Evolutionary conservation across 1,140 invertebrate species (phyloP).

Genomic region (Caerostris darwini): DNA sequence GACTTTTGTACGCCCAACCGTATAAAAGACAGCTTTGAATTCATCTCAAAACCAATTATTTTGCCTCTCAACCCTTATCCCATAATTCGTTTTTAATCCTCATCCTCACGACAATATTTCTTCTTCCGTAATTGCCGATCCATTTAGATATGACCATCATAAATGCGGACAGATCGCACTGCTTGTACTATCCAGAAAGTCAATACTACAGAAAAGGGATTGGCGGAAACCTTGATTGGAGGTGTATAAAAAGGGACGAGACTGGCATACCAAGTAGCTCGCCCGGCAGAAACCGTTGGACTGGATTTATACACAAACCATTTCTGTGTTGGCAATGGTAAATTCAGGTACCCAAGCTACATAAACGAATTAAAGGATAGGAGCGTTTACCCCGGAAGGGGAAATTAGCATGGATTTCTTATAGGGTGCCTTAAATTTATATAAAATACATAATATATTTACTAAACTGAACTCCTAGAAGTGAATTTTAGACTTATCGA

Average conservation of each 20-base stretch:
- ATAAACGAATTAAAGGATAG: background rate
- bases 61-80: conserved; percentile 63
- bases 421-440: no score
- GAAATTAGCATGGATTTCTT: no score
- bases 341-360: background rate
- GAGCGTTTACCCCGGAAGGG: no score
- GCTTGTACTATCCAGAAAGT: conserved; percentile 50
- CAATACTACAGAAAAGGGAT: conserved; percentile 61
- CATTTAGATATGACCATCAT: conserved; percentile 74
- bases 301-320: background rate
- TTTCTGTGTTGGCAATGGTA: background rate
- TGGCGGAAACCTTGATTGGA: conserved; percentile 69
- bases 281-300: conserved; percentile 3
- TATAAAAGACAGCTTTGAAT: conserved; percentile 70
- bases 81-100: conserved; percentile 77
- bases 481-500: background rate
- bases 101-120: conserved; percentile 60
- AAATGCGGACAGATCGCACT: conserved; percentile 39
- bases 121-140: conserved; percentile 73
- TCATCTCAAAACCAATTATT: conserved; percentile 73
- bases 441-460: no score
- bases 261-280: conserved; percentile 53
- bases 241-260: conserved; percentile 50
- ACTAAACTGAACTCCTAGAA: background rate
- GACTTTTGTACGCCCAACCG: conserved; percentile 64